A percentile compares a stretch with the other conserved stretches of the same genome.
Evolutionary conservation across 2,113 vertebrate genomes (phyloP).

Genomic region (Psilopogon haemacephalus): DNA sequence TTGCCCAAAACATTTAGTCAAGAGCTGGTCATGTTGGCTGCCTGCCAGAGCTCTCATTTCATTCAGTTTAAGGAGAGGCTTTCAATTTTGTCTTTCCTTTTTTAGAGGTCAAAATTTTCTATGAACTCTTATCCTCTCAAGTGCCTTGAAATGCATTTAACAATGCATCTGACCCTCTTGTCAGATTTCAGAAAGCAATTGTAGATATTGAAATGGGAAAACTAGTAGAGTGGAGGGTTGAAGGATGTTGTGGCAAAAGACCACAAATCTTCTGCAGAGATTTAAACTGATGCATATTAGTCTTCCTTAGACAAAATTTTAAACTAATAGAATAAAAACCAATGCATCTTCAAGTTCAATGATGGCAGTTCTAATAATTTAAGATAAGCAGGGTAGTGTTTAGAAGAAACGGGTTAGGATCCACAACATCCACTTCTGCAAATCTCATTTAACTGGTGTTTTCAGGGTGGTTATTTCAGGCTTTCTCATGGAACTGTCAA

Average conservation of each 20-base stretch:
- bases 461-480: neutral
- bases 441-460: neutral
- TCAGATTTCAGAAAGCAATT: too few relatives aligned
- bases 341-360: neutral
- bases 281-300: neutral
- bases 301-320: slow-evolving; percentile 32
- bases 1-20: too few relatives aligned
- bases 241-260: neutral
- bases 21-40: too few relatives aligned
- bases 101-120: too few relatives aligned
- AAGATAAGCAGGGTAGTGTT: neutral
- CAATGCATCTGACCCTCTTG: too few relatives aligned
- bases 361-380: neutral
- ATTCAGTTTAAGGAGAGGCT: too few relatives aligned
- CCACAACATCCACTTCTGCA: neutral
- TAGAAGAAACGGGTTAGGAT: neutral
- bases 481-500: rapidly evolving
- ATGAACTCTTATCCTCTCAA: too few relatives aligned
- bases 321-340: slow-evolving; percentile 12
- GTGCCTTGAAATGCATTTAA: too few relatives aligned
- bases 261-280: neutral
- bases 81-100: too few relatives aligned
- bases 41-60: too few relatives aligned
- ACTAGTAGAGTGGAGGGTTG: neutral
- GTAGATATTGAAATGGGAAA: too few relatives aligned